These are phyloP conservation scores for Oxystoma pomonae DNA, from an alignment of 2,888 invertebrate species.

Conservation along the genomic window DNA sequence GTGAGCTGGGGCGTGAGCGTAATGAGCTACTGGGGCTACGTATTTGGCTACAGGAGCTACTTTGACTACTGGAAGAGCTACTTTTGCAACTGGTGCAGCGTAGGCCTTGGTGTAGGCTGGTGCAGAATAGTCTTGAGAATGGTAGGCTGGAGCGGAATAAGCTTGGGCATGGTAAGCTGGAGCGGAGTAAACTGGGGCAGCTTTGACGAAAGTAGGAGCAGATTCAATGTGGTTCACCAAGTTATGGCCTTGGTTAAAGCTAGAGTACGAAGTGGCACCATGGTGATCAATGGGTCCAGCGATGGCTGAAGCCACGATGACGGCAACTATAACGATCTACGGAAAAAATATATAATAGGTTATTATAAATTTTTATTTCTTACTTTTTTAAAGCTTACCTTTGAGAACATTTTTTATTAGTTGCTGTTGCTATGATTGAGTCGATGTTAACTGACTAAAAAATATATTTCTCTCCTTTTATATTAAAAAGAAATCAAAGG, in stretches of 20 bases:
- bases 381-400: neutral
- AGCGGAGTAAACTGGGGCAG: conserved; percentile 11
- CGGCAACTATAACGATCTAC: conserved; percentile 39
- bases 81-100: conserved; percentile 14
- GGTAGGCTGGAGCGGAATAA: conserved; percentile 4
- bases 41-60: conserved; percentile 22
- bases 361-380: neutral
- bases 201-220: conserved; percentile 9
- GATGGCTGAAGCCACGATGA: conserved; percentile 43
- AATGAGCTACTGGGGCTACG: neutral
- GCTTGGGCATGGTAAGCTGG: conserved; percentile 4
- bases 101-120: neutral
- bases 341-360: conserved; percentile 5
- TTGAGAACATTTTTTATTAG: neutral
- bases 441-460: neutral
- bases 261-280: conserved; percentile 28
- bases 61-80: conserved; percentile 14
- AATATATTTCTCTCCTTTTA: neutral
- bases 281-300: conserved; percentile 25
- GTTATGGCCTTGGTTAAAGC: conserved; percentile 26
- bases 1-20: conserved; percentile 1
- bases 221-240: conserved; percentile 21
- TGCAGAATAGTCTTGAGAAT: neutral
- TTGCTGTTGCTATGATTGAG: neutral
- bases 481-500: conserved; percentile 1